These are phyloP conservation scores for Plodia interpunctella DNA, from an alignment of 1,140 invertebrate species.

Conservation along the genomic window DNA sequence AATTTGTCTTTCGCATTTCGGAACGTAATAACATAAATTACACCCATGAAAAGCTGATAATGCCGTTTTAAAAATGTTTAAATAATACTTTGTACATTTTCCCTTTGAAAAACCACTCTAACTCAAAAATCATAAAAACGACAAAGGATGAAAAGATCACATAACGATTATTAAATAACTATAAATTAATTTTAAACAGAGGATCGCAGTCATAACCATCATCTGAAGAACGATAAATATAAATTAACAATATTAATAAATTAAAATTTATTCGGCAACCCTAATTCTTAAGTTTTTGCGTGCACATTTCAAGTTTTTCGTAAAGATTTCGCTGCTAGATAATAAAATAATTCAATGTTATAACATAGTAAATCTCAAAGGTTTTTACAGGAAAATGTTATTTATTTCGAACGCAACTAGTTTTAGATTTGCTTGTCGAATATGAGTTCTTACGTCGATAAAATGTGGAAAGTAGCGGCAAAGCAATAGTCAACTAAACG, in stretches of 20 bases:
- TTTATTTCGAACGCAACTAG: slow-evolving; percentile 9
- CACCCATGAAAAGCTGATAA: no score
- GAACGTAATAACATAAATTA: no score
- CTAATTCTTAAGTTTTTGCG: slow-evolving; percentile 58
- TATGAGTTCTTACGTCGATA: background rate
- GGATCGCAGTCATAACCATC: background rate
- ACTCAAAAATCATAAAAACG: background rate
- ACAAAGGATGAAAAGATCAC: background rate
- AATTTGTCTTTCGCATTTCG: no score
- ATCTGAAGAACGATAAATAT: slow-evolving; percentile 7
- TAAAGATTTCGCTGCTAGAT: slow-evolving; percentile 70
- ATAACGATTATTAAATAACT: slow-evolving; percentile 2
- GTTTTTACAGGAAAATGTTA: slow-evolving; percentile 14
- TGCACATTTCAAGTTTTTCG: slow-evolving; percentile 68
- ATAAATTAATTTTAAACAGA: background rate
- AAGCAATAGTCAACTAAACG: slow-evolving; percentile 62
- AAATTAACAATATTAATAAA: slow-evolving; percentile 42
- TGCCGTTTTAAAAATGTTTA: no score
- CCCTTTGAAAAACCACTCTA: no score
- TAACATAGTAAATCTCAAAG: slow-evolving; percentile 22
- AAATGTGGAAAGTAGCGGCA: slow-evolving; percentile 9
- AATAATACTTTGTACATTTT: no score
- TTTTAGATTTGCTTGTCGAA: slow-evolving; percentile 9
- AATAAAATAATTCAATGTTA: slow-evolving; percentile 35
- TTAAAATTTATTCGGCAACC: slow-evolving; percentile 58